These are phyloP conservation scores for Hexactinellida sp. DNA, from an alignment of 37 sponge, comb jelly and placozoan species.

Conservation along the genomic window DNA sequence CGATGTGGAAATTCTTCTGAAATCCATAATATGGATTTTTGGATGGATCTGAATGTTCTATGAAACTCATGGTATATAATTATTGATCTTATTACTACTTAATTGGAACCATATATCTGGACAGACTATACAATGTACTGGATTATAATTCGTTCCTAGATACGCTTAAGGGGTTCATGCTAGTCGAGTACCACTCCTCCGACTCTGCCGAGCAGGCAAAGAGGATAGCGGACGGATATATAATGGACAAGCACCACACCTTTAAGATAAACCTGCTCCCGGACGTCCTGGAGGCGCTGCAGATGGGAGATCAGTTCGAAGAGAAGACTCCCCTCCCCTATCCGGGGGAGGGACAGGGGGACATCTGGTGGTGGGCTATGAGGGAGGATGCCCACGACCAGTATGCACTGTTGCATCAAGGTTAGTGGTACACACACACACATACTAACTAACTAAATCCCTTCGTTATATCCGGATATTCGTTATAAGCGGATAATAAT, in stretches of 20 bases:
- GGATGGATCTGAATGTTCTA: no score
- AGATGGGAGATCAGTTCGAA: background rate
- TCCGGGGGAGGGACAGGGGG: constrained; percentile 44
- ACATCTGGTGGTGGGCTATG: constrained; percentile 77
- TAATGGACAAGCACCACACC: constrained; percentile 80
- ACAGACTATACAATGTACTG: no score
- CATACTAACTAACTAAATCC: constrained; percentile 43
- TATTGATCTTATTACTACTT: no score
- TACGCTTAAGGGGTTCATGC: constrained; percentile 7
- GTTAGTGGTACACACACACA: no score
- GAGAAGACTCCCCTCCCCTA: constrained; percentile 7
- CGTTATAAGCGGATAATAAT: no score
- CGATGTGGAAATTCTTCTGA: no score
- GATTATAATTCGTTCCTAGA: background rate
- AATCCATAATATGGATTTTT: no score
- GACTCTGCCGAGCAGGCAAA: constrained; percentile 72
- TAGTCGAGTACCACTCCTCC: constrained; percentile 33
- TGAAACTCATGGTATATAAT: no score
- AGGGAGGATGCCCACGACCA: constrained; percentile 79
- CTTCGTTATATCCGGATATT: no score
- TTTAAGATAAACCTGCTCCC: constrained; percentile 75
- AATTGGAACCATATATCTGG: no score
- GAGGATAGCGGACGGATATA: constrained; percentile 84
- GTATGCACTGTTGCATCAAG: constrained; percentile 60
- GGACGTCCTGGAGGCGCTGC: background rate